These are phyloP conservation scores for Paragorgia papillata DNA, from an alignment of 92 coral and sea anemone genomes.

Conservation along the genomic window DNA sequence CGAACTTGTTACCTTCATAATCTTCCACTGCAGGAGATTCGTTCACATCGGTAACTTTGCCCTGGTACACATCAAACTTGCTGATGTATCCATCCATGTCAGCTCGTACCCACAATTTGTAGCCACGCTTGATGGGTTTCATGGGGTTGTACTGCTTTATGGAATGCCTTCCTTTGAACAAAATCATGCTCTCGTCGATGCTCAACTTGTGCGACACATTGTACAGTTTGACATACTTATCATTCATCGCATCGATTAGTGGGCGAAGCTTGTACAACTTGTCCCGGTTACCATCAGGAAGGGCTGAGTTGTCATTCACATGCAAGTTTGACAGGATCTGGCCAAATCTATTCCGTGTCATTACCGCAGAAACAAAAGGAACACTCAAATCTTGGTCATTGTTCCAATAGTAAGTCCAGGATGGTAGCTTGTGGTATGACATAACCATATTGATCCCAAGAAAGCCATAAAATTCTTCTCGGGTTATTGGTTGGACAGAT, in stretches of 20 bases:
- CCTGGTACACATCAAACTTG: no score
- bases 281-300: constrained; percentile 11
- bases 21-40: constrained; percentile 8
- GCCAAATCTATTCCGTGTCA: neutral
- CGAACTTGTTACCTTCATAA: constrained; percentile 41
- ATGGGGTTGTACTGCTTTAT: no score
- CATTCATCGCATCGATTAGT: no score
- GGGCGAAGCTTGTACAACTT: constrained; percentile 29
- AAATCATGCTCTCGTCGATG: no score
- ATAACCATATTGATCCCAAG: neutral
- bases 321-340: neutral
- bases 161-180: no score
- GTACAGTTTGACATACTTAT: constrained; percentile 36
- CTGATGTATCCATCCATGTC: constrained; percentile 60
- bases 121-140: constrained; percentile 63
- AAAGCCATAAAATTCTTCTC: constrained; percentile 15
- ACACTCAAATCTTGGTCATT: neutral
- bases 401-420: neutral
- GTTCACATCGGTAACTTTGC: constrained; percentile 9
- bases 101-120: constrained; percentile 63
- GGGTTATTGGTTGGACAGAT: neutral
- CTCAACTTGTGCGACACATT: constrained; percentile 58
- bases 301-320: constrained; percentile 13
- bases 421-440: neutral
- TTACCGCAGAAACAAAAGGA: neutral